Evolutionary conservation across 2,888 invertebrate genomes (phyloP), one percentile per base, ranked within the genome.

Genomic region (Amphipyra berbera): DNA sequence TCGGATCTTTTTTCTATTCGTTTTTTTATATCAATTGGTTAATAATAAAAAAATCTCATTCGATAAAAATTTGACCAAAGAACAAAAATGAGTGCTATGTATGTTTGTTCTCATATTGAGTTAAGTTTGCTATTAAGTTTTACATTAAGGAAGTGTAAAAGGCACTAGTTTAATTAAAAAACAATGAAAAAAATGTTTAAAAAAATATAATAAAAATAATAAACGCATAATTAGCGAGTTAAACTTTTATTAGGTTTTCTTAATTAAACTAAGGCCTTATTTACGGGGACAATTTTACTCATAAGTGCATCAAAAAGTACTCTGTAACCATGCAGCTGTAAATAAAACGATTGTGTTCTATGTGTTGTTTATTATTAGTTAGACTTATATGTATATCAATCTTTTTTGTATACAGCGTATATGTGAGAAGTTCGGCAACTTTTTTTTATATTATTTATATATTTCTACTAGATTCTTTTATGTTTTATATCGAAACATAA

Each of bases 41-140:
- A 53, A 68, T 50, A 61, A 73, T 78, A 76, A 69, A 30, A 74
- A 66, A 79, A 69, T 82, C 80, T 83, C 81, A 84, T 78, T 73
- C 61, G 50, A 75, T 30, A 70, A 67, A n/a, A 75, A 77, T 78
- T 82, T 85, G 83, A 87, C 90, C 90, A 90, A 90, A 90, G 90
- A 90, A 85, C 84, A 86, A 86, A 87, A 84, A 85, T 80, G 76
- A 78, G 81, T 80, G 81, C 78, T 81, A 76, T 73, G 79, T 70
- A 62, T 74, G 74, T 76, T 68, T 74, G 81, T 79, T 77, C 81
- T 79, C 78, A 72, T 70, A 68, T 56, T 46, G 49, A 73, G 61
- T 70, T 80, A 78, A 81, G 80, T 78, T 77, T 73, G 58, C 64
- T 45, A 41, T 73, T 74, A 76, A 69, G 73, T 75, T 71, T 77